Conservation (phyloP, 2,888 invertebrate genomes). For the Oegoconia quadripuncta region DNA sequence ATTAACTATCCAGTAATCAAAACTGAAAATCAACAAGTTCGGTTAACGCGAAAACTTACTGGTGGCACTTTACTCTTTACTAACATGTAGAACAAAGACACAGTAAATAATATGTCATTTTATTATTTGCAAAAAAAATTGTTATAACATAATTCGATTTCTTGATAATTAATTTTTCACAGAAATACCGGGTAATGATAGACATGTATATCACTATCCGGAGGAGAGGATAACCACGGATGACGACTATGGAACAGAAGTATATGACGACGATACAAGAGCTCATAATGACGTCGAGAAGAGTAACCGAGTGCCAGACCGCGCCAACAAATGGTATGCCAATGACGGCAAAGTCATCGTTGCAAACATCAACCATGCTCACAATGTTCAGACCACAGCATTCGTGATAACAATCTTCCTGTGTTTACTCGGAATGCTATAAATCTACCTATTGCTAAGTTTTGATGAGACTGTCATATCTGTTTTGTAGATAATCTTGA, state of each 20-base stretch:
- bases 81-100: background rate
- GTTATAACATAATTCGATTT: background rate
- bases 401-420: slow-evolving; percentile 39
- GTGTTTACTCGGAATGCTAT: slow-evolving; percentile 8
- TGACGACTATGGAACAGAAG: slow-evolving; percentile 65
- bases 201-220: slow-evolving; percentile 64
- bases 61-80: no score
- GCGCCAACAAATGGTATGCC: slow-evolving; percentile 74
- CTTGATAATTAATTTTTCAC: slow-evolving; percentile 12
- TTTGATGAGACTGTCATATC: slow-evolving; percentile 8
- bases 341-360: slow-evolving; percentile 60
- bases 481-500: no score
- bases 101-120: background rate
- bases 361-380: slow-evolving; percentile 38
- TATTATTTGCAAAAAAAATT: background rate
- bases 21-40: no score
- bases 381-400: slow-evolving; percentile 23
- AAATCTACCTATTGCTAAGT: slow-evolving; percentile 1
- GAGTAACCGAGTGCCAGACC: slow-evolving; percentile 68
- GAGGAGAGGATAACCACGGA: slow-evolving; percentile 60
- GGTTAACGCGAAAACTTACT: no score
- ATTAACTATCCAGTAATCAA: no score
- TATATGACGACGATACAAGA: slow-evolving; percentile 55
- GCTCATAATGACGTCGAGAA: slow-evolving; percentile 46
- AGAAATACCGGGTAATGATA: slow-evolving; percentile 75